Base-by-base conservation (phyloP, 2,113 vertebrate genomes). In the Caranx ignobilis region DNA sequence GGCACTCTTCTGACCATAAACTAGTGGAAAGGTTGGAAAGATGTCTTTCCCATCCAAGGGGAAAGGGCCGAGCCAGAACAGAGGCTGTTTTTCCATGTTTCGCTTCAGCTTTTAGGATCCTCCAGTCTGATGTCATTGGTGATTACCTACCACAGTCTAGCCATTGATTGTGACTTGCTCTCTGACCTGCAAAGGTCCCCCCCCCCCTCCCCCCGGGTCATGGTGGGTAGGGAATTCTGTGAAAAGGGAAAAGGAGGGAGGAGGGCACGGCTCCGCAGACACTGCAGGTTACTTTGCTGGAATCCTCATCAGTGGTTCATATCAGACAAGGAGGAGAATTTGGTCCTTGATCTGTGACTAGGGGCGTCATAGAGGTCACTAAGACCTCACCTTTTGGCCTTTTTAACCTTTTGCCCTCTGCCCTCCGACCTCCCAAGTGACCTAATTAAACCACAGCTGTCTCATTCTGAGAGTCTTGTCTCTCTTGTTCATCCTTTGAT, bases 31-130 rank as follows among this genome's bases (percentile, higher is more conserved):
- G 70, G 67, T 79, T 81, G 83, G 84, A 78, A 78, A 81, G 77
- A 88, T 79, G 61, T 87, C 70, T 89, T 90, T 87, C 78, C 89
- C 77, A 71, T 82, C 63, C 71, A 65, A 70, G 60, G 59, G 65
- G 61, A 74, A 75, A 84, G 15, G 47, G 35, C 69, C 68, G 81
- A 77, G 80, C 86, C 78, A 90, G 83, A 91, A 86, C 85, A 89
- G 85, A 87, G 79, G 83, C 83, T 83, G 71, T 86, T 92, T 91
- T 92, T 85, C 84, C 84, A 92, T 88, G 88, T 90, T 88, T 88
- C 66, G 70, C 86, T 67, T 79, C 79, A 83, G 88, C 89, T 92
- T 93, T 92, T 89, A 91, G 92, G 86, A 93, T 95, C 94, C 92
- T 94, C 86, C 90, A 94, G 91, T 86, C 89, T 93, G 90, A 91